Conservation (phyloP, 2,113 vertebrate species). For the Chaenogobius annularis region DNA sequence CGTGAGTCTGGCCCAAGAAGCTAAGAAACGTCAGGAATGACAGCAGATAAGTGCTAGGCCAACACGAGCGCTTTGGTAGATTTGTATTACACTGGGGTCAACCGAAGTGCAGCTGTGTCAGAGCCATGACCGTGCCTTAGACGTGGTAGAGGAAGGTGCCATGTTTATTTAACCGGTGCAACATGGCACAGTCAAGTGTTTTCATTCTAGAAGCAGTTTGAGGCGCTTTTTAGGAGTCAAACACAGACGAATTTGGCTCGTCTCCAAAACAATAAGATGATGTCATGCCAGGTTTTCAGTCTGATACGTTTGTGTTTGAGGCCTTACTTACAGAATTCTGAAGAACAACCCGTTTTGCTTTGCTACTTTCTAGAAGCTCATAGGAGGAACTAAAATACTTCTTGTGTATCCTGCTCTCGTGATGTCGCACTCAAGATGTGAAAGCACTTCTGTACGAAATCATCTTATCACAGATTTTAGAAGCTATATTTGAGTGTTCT, state of each 20-base stretch:
- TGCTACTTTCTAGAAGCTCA: background rate
- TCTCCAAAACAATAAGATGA: slow-evolving; percentile 55
- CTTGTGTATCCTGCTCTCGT: background rate
- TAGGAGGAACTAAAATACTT: background rate
- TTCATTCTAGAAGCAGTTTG: slow-evolving; percentile 40
- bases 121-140: background rate
- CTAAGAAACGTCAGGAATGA: slow-evolving; percentile 48
- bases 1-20: slow-evolving; percentile 23
- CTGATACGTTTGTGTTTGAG: background rate
- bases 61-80: slow-evolving; percentile 32
- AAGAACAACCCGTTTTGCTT: background rate
- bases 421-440: too few species aligned
- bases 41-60: slow-evolving; percentile 43
- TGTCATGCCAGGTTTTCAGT: slow-evolving; percentile 2
- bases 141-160: background rate
- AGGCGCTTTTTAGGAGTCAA: slow-evolving; percentile 52
- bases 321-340: background rate
- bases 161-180: slow-evolving; percentile 17
- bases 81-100: slow-evolving; percentile 28
- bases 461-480: too few species aligned
- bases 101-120: slow-evolving; percentile 18
- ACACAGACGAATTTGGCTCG: slow-evolving; percentile 43
- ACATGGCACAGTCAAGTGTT: slow-evolving; percentile 9
- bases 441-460: too few species aligned
- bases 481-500: too few species aligned